Evolutionary conservation across 2,888 invertebrate species (phyloP).

Genomic region (Julus scanicus): DNA sequence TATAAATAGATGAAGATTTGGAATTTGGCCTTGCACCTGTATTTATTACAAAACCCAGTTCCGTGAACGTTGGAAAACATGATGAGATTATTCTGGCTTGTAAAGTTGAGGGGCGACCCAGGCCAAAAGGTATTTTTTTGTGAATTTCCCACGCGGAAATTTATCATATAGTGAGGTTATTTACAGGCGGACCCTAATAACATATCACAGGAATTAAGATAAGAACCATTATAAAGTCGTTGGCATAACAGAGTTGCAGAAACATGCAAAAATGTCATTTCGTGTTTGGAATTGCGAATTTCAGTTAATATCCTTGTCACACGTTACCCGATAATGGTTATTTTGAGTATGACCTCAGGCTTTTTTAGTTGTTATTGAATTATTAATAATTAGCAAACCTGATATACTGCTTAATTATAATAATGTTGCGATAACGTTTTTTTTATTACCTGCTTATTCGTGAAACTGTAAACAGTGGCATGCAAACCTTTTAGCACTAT

Average conservation of each 20-base stretch:
- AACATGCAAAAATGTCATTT: neutral
- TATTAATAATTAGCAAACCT: constrained; percentile 35
- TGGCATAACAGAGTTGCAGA: neutral
- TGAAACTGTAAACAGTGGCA: constrained; percentile 29
- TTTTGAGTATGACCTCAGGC: neutral
- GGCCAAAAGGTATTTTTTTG: constrained; percentile 78
- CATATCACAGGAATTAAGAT: neutral
- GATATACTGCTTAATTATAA: neutral
- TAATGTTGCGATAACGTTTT: neutral
- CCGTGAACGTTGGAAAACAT: constrained; percentile 78
- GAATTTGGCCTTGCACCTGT: constrained; percentile 64
- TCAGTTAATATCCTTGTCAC: neutral
- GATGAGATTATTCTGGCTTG: constrained; percentile 87
- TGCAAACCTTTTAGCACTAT: neutral
- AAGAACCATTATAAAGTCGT: neutral
- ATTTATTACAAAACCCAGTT: constrained; percentile 82
- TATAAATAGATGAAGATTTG: constrained; percentile 58
- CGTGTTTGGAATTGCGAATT: neutral
- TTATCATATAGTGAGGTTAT: too few species aligned
- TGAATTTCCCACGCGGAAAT: too few species aligned
- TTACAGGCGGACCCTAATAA: too few species aligned
- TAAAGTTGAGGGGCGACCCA: constrained; percentile 83
- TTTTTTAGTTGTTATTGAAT: neutral
- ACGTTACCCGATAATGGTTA: neutral
- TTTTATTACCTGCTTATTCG: neutral